Percentiles rank a stretch among this genome's conserved stretches.
phyloP scores from a whole-genome alignment of 2,888 invertebrate species.

The Anticlea derivata region DNA sequence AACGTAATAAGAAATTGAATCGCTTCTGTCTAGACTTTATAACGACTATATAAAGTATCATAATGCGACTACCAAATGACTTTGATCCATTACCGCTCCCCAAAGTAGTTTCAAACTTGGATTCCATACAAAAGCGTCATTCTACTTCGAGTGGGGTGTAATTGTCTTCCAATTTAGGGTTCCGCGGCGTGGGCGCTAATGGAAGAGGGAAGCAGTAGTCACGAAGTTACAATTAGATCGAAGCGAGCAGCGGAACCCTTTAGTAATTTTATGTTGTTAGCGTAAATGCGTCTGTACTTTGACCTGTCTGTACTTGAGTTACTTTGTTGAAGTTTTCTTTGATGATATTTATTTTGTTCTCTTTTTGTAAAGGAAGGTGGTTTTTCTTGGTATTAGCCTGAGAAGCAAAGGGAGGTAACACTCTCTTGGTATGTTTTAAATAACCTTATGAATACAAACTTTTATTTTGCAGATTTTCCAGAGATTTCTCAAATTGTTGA shows the following conservation, averaged over 20 bases:
- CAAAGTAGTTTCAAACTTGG: background rate
- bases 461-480: too few species aligned
- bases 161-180: slow-evolving; percentile 32
- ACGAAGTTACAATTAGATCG: slow-evolving; percentile 76
- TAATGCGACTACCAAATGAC: slow-evolving; percentile 21
- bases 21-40: slow-evolving; percentile 60
- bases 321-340: slow-evolving; percentile 36
- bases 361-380: background rate
- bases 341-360: slow-evolving; percentile 24
- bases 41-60: slow-evolving; percentile 41
- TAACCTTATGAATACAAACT: too few species aligned
- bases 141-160: slow-evolving; percentile 29
- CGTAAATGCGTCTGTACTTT: slow-evolving; percentile 59
- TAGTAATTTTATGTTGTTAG: slow-evolving; percentile 75
- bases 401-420: background rate
- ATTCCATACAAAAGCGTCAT: slow-evolving; percentile 30
- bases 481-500: too few species aligned
- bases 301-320: slow-evolving; percentile 50
- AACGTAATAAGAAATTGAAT: slow-evolving; percentile 57
- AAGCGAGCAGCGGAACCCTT: slow-evolving; percentile 68
- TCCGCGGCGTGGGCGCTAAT: slow-evolving; percentile 57
- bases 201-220: slow-evolving; percentile 69
- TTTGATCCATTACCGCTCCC: slow-evolving; percentile 36
- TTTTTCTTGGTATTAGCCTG: background rate
- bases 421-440: too few species aligned